Base-by-base conservation (phyloP, 2,888 invertebrate species). In the Hypolimnas misippus region DNA sequence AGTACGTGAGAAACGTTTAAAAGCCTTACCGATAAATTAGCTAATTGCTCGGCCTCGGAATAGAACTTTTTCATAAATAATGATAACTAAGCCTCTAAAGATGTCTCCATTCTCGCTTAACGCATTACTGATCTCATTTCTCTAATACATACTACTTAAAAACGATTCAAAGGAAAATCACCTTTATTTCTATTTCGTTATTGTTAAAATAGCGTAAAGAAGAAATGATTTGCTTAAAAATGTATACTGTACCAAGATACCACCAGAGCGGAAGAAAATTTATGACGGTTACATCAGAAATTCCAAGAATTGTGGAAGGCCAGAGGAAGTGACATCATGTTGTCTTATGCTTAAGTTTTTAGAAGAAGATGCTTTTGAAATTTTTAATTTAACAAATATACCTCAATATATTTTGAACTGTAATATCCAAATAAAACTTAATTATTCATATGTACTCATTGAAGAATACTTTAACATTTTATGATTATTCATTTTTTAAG, bases 1-100 rank as follows among this genome's bases (percentile, higher is more conserved):
- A 58, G 66, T 64, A 52, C 58, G 64, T 64, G 66, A 66, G 63
- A 66, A 65, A 61, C 50, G 50, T 66, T 66, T 58, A 65, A 61
- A 59, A 64, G 59, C 49, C 17, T 62, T 55, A 58, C 38, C 62
- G 57, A 68, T 69, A 69, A 69, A 64, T 65, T 62, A 65, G 50
- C 57, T 63, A 66, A 70, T 66, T 63, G 56, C 64, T 52, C 54
- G 55, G 54, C 55, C 38, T 57, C 21, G 21, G 38, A 63, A 57
- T 38, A 62, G n/a, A 58, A 25, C 31, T 57, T 25, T 61, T 61
- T 57, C 50, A 50, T 55, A 33, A 57, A 51, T 57, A 62, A 57
- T 19, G 66, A 53, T 60, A 57, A 58, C 54, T 49, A 38, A 52
- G 54, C 54, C 54, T 53, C 50, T 56, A 59, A 62, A 62, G 59